Percentiles rank a stretch among this genome's conserved stretches.
Evolutionary conservation across 2,113 vertebrate species (phyloP).

Genomic region (Rhegmatorhina hoffmannsi): DNA sequence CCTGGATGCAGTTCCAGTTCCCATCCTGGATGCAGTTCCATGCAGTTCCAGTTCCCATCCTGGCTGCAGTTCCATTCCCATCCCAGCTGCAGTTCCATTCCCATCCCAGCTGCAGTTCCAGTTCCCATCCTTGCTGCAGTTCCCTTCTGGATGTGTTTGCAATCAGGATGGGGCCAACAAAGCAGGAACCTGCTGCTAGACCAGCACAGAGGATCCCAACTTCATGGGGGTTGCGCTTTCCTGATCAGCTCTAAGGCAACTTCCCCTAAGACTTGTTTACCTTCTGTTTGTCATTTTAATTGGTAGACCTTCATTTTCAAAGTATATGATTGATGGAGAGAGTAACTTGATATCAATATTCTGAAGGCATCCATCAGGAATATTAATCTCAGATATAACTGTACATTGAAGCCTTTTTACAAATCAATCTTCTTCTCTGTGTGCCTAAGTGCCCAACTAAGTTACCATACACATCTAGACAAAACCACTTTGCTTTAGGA

Average conservation of each 20-base stretch:
- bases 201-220: neutral
- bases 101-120: too few species aligned
- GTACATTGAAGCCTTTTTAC: neutral
- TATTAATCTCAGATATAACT: neutral
- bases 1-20: neutral
- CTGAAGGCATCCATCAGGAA: neutral
- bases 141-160: neutral
- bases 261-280: neutral
- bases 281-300: neutral
- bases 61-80: too few species aligned
- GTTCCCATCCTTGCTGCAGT: too few species aligned
- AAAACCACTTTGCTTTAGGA: neutral
- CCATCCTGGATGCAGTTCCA: too few species aligned
- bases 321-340: neutral
- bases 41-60: too few species aligned
- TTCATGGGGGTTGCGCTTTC: neutral
- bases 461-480: neutral
- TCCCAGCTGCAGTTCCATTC: neutral
- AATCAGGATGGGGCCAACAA: accelerated
- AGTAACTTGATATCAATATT: conserved; percentile 27
- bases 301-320: neutral
- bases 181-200: neutral
- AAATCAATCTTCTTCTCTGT: neutral
- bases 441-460: neutral
- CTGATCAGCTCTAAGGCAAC: neutral